phyloP scores from a whole-genome alignment of 2,888 invertebrate species.

The Epinotia brunnichana region DNA sequence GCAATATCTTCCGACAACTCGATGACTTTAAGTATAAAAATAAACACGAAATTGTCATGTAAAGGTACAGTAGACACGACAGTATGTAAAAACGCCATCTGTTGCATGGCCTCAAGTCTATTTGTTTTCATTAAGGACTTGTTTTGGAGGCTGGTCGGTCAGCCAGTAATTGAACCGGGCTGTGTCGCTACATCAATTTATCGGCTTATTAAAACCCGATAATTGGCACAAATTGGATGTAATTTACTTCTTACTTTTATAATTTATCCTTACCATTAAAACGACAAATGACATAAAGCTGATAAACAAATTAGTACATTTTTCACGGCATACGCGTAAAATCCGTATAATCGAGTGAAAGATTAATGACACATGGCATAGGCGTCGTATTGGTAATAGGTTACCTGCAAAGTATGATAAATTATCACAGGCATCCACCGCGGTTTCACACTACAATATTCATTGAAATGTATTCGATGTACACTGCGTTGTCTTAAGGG shows the following conservation, averaged over 20 bases:
- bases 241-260: constrained; percentile 48
- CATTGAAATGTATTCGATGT: constrained; percentile 2
- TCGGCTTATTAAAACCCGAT: constrained; percentile 59
- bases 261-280: constrained; percentile 40
- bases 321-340: constrained; percentile 20
- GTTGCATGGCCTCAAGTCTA: constrained; percentile 49
- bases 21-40: constrained; percentile 24
- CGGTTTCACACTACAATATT: background rate
- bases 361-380: constrained; percentile 36
- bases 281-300: constrained; percentile 37
- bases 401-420: constrained; percentile 39
- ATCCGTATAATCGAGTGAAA: constrained; percentile 24
- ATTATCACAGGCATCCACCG: constrained; percentile 20
- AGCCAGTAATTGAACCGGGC: constrained; percentile 46
- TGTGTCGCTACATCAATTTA: constrained; percentile 48
- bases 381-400: constrained; percentile 35
- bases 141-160: constrained; percentile 55
- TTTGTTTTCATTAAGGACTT: constrained; percentile 54
- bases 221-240: constrained; percentile 60
- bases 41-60: constrained; percentile 28
- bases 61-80: constrained; percentile 17
- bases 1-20: background rate
- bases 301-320: constrained; percentile 31
- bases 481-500: constrained; percentile 1
- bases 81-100: constrained; percentile 32